A percentile compares a stretch with the other conserved stretches of the same genome.
These are phyloP conservation scores for Rhopalosiphum maidis DNA, from an alignment of 1,140 invertebrate genomes.

Conservation along the genomic window DNA sequence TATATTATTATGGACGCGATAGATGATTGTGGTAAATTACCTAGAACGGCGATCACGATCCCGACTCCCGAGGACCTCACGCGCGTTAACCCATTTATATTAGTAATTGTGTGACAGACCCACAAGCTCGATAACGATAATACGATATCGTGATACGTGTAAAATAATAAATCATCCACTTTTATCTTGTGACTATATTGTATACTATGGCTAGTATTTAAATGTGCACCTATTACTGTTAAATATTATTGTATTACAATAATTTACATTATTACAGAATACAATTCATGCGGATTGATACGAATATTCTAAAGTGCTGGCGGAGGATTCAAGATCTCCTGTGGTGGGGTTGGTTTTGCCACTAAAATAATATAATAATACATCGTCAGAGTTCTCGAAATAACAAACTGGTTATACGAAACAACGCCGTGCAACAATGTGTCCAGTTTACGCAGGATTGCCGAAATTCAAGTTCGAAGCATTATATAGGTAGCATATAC, in stretches of 20 bases:
- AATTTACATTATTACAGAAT: too few species aligned
- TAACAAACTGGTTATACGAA: not conserved
- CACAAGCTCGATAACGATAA: not conserved
- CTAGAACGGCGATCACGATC: not conserved
- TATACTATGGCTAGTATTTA: too few species aligned
- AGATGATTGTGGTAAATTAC: not conserved
- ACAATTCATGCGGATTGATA: too few species aligned
- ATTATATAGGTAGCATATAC: not conserved
- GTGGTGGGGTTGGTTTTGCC: too few species aligned
- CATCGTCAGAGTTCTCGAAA: not conserved
- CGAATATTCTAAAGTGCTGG: too few species aligned
- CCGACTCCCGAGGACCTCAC: not conserved
- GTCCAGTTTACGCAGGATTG: too few species aligned
- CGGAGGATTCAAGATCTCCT: too few species aligned
- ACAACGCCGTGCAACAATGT: not conserved
- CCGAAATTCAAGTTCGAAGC: not conserved
- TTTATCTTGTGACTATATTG: not conserved
- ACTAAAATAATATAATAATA: not conserved
- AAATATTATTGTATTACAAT: too few species aligned
- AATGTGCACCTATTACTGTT: too few species aligned
- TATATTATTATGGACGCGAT: not conserved
- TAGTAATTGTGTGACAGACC: not conserved
- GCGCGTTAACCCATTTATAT: not conserved
- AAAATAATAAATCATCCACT: not conserved
- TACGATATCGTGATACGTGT: not conserved